Conservation (phyloP, 2,888 invertebrate genomes). For the Ommatoiulus sabulosus region DNA sequence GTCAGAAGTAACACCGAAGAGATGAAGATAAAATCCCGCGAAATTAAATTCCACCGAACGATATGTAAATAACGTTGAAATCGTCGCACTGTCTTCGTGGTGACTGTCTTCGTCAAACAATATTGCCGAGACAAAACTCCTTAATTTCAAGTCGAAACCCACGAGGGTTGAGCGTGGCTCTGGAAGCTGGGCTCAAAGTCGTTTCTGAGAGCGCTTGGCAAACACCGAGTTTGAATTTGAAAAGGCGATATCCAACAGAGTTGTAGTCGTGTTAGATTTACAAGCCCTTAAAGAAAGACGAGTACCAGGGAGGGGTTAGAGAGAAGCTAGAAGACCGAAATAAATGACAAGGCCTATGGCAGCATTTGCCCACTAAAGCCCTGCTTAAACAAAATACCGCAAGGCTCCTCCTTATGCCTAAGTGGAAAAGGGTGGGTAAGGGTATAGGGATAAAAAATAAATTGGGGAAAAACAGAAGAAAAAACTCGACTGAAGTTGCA, state of each 20-base stretch:
- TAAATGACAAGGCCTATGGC: slow-evolving; percentile 19
- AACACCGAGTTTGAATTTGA: not conserved
- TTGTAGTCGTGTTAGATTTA: not conserved
- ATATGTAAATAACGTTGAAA: not conserved
- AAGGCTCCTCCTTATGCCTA: not conserved
- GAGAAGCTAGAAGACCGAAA: not conserved
- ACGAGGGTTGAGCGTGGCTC: too few relatives aligned
- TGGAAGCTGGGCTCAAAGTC: too few relatives aligned
- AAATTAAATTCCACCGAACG: not conserved
- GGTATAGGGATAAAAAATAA: not conserved
- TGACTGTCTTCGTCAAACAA: not conserved
- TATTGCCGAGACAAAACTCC: not conserved
- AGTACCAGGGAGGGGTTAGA: not conserved
- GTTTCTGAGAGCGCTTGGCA: too few relatives aligned
- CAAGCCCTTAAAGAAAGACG: slow-evolving; percentile 17
- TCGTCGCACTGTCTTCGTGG: not conserved
- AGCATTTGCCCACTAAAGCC: not conserved
- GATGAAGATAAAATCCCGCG: not conserved
- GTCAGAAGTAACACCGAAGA: not conserved
- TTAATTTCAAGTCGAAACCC: too few relatives aligned
- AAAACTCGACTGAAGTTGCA: not conserved
- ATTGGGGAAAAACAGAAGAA: not conserved
- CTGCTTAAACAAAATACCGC: slow-evolving; percentile 19
- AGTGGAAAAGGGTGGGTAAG: slow-evolving; percentile 9
- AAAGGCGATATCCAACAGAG: not conserved